Evolutionary conservation across 37 sponge, comb jelly and placozoan genomes (phyloP).

Genomic region (Beroe forskalii): DNA sequence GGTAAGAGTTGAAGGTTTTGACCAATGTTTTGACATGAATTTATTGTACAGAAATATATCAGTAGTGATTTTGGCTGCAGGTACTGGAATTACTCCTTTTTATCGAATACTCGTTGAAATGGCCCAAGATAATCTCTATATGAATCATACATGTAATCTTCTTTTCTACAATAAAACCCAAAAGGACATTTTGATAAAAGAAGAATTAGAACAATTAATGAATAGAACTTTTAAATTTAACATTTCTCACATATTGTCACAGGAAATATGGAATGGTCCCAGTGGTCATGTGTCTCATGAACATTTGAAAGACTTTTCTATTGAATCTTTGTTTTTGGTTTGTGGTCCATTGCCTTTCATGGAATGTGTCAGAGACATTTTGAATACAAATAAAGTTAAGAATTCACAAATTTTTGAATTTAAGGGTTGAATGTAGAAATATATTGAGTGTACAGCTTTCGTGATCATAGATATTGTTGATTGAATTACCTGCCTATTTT

Average conservation of each 20-base stretch:
- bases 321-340: conserved; percentile 22
- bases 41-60: background rate
- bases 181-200: background rate
- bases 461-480: background rate
- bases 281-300: background rate
- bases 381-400: background rate
- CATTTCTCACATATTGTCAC: conserved; percentile 1
- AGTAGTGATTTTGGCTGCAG: conserved; percentile 43
- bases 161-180: conserved; percentile 55
- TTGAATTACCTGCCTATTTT: no score
- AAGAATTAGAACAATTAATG: background rate
- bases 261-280: conserved; percentile 20
- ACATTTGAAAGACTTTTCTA: background rate
- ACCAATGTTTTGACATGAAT: conserved; percentile 9
- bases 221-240: background rate
- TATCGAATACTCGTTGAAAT: conserved; percentile 6
- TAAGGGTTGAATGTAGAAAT: conserved; percentile 23
- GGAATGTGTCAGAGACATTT: background rate
- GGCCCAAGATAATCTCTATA: background rate
- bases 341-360: conserved; percentile 44
- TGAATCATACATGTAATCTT: background rate
- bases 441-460: background rate
- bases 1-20: background rate
- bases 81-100: conserved; percentile 60
- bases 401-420: background rate